These are phyloP conservation scores for Ligdia adustata DNA, from an alignment of 2,888 invertebrate species.

Conservation along the genomic window DNA sequence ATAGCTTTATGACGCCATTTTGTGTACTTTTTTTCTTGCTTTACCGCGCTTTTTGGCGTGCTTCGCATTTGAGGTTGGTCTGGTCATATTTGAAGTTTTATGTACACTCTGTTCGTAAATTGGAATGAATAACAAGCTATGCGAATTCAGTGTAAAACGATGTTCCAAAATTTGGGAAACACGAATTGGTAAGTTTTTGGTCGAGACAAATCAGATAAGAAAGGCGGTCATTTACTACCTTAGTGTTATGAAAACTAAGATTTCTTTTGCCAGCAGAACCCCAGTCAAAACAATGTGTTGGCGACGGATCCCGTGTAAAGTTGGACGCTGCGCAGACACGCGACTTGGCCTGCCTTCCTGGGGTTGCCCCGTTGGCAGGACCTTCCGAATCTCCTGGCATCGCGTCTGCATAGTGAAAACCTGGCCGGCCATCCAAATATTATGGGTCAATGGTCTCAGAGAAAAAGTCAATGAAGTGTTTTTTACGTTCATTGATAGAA, in stretches of 20 bases:
- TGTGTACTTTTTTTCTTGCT: constrained; percentile 47
- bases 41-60: constrained; percentile 45
- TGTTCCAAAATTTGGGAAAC: too few species aligned
- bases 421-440: constrained; percentile 19
- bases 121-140: neutral
- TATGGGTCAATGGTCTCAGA: constrained; percentile 4
- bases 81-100: constrained; percentile 15
- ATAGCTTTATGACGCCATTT: constrained; percentile 66
- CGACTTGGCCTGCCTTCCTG: constrained; percentile 12
- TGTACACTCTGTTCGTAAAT: constrained; percentile 2
- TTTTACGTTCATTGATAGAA: neutral
- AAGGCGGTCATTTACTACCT: too few species aligned
- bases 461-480: neutral
- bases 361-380: constrained; percentile 25
- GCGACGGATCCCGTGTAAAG: constrained; percentile 2
- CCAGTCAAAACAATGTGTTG: constrained; percentile 21
- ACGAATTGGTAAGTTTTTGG: too few species aligned
- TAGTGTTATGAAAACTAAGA: neutral
- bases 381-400: constrained; percentile 20
- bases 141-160: too few species aligned
- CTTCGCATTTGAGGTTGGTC: constrained; percentile 7
- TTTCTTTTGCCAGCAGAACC: constrained; percentile 6
- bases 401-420: constrained; percentile 14
- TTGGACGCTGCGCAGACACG: constrained; percentile 18
- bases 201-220: too few species aligned